A percentile compares a stretch with the other conserved stretches of the same genome.
phyloP scores from a whole-genome alignment of 2,888 invertebrate species.

The Ceriagrion tenellum region DNA sequence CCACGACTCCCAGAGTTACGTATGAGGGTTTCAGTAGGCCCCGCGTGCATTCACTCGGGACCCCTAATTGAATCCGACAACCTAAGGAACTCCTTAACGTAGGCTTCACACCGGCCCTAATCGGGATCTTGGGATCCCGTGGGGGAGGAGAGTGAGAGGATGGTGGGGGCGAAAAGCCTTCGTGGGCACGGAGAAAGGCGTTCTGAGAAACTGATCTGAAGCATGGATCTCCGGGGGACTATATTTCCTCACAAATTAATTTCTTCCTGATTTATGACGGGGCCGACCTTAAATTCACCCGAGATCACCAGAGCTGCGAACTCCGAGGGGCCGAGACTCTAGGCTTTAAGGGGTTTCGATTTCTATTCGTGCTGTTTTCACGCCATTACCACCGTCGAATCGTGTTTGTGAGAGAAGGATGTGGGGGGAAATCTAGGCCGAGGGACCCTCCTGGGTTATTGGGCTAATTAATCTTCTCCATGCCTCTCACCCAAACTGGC shows the following conservation, averaged over 20 bases:
- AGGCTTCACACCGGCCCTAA: not conserved
- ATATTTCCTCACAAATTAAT: slow-evolving; percentile 22
- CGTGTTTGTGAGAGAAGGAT: not conserved
- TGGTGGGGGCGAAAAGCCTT: not conserved
- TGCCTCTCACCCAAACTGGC: not conserved
- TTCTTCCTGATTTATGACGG: not conserved
- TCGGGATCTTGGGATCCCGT: not conserved
- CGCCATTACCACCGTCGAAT: not conserved
- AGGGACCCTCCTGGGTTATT: not conserved
- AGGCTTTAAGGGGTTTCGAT: not conserved
- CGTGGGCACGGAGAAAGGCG: not conserved
- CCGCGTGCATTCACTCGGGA: not conserved
- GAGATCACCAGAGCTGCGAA: too few species aligned
- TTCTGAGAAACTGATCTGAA: not conserved
- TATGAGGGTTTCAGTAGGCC: too few species aligned
- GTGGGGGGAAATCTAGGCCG: not conserved
- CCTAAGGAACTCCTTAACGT: not conserved
- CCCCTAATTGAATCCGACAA: not conserved
- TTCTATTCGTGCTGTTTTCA: not conserved
- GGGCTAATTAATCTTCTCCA: not conserved
- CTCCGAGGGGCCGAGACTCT: too few species aligned
- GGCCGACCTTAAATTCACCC: not conserved
- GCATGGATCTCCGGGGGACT: slow-evolving; percentile 14
- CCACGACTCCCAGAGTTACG: too few species aligned
- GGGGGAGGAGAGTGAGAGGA: too few species aligned